Evolutionary conservation across 2,113 vertebrate genomes (phyloP), one percentile per base, ranked within the genome.

Genomic region (Phalacrocorax brasilianus): DNA sequence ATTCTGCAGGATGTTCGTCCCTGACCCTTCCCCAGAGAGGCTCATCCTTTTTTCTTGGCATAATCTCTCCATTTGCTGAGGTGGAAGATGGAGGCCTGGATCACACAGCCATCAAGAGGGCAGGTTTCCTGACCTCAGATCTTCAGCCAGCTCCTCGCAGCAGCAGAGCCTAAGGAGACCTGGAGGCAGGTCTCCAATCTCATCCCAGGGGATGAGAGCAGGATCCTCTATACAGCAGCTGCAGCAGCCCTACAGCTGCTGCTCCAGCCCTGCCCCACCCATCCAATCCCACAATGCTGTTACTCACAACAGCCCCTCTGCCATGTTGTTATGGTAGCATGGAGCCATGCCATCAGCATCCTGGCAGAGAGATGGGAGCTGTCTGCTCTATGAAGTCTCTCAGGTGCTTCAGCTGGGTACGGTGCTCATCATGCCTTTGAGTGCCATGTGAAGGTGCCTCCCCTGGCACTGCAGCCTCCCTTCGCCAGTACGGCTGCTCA

Each of bases 251-350:
- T 52, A 33, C 38, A 59, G 53, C 42, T 53, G 40, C 38, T 68
- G 27, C 49, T 58, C 47, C 63, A 63, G 35, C 49, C 32, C 38
- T 59, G 28, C 40, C 63, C 50, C 40, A 32, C 49, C 44, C 67
- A 45, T 32, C 32, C 35, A 50, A 17, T n/a, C 38, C 49, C 11
- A 28, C 33, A 61, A 6, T 1, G 3, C 45, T 24, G 30, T 30
- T 59, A 23, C 14, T 52, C 58, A 53, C 26, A 62, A 38, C 16
- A 63, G 59, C 20, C 50, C 35, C 38, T 33, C 27, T 20, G 18
- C 14, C 33, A 13, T 7, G 11, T 10, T 12, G 11, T 45, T 61
- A 44, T 0, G 0, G 42, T 21, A 62, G 23, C 38, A 42, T 0
- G 8, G 32, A 63, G 32, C 35, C 1, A 2, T 50, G 67, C 28